These are phyloP conservation scores for Agrilus biguttatus DNA, from an alignment of 2,888 invertebrate genomes.

Conservation along the genomic window DNA sequence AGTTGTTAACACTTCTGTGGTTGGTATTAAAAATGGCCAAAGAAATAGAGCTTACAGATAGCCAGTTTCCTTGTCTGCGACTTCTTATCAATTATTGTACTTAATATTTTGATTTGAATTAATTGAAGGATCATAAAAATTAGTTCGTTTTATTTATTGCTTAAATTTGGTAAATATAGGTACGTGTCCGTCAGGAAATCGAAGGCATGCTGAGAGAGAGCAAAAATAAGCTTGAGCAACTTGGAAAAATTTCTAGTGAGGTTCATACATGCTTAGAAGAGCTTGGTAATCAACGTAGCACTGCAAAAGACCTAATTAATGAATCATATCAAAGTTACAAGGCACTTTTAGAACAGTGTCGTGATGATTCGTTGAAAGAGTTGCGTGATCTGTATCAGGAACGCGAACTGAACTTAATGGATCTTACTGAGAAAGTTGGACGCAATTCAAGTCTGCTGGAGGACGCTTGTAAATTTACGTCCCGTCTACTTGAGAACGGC, in stretches of 20 bases:
- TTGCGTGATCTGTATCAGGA: slow-evolving; percentile 66
- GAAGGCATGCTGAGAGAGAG: slow-evolving; percentile 60
- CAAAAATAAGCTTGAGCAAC: slow-evolving; percentile 58
- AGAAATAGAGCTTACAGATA: too few species aligned
- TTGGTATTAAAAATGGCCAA: too few species aligned
- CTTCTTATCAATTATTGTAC: too few species aligned
- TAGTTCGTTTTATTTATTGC: not conserved
- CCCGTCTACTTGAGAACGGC: slow-evolving; percentile 67
- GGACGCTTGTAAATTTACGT: slow-evolving; percentile 74
- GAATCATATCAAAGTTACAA: slow-evolving; percentile 70
- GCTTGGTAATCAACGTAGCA: slow-evolving; percentile 73
- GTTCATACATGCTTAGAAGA: slow-evolving; percentile 72
- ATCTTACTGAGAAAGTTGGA: slow-evolving; percentile 58
- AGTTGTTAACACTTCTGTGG: too few species aligned
- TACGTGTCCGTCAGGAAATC: slow-evolving; percentile 60
- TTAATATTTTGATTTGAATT: too few species aligned
- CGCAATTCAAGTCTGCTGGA: slow-evolving; percentile 74
- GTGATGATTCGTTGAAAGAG: slow-evolving; percentile 60
- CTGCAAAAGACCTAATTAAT: slow-evolving; percentile 67
- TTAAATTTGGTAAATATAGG: not conserved
- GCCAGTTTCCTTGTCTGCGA: too few species aligned
- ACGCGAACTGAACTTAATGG: slow-evolving; percentile 81
- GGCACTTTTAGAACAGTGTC: slow-evolving; percentile 65
- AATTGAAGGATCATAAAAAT: too few species aligned
- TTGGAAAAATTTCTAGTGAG: slow-evolving; percentile 59